These are phyloP conservation scores for Spinibarbus caldwelli DNA, from an alignment of 2,797 vertebrate species.

Conservation along the genomic window DNA sequence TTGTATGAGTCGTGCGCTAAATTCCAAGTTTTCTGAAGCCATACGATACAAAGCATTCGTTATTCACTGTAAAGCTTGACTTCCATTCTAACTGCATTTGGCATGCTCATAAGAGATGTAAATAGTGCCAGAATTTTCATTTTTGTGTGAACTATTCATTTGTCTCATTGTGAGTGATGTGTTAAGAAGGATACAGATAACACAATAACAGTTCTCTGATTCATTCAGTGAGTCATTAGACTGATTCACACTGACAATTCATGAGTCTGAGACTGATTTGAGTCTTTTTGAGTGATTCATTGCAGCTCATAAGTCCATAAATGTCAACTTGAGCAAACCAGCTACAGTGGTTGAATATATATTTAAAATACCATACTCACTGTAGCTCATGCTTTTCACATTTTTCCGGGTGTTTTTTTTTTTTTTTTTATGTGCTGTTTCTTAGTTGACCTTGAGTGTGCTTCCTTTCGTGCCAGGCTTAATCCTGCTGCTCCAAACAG, in stretches of 20 bases:
- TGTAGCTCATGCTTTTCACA: constrained; percentile 3
- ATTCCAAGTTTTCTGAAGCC: constrained; percentile 9
- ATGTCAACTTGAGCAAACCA: neutral
- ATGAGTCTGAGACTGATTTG: neutral
- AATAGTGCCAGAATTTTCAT: neutral
- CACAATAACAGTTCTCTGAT: neutral
- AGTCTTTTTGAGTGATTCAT: too few species aligned
- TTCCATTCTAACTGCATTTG: neutral
- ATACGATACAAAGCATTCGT: neutral
- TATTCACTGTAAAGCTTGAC: neutral
- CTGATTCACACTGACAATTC: neutral
- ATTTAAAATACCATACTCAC: neutral
- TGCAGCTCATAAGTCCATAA: too few species aligned
- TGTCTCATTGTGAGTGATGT: neutral
- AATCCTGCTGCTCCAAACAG: constrained; percentile 49
- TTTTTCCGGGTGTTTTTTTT: too few species aligned
- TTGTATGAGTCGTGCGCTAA: neutral
- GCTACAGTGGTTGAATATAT: neutral
- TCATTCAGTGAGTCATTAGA: constrained; percentile 6
- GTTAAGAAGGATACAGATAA: neutral
- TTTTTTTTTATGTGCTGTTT: neutral
- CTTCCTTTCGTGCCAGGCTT: constrained; percentile 46
- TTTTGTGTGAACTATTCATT: neutral
- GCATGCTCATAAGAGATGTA: neutral
- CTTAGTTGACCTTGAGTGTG: constrained; percentile 58